A percentile compares a stretch with the other conserved stretches of the same genome.
Conservation (phyloP, 2,113 vertebrate species). For the Tursiops truncatus region DNA sequence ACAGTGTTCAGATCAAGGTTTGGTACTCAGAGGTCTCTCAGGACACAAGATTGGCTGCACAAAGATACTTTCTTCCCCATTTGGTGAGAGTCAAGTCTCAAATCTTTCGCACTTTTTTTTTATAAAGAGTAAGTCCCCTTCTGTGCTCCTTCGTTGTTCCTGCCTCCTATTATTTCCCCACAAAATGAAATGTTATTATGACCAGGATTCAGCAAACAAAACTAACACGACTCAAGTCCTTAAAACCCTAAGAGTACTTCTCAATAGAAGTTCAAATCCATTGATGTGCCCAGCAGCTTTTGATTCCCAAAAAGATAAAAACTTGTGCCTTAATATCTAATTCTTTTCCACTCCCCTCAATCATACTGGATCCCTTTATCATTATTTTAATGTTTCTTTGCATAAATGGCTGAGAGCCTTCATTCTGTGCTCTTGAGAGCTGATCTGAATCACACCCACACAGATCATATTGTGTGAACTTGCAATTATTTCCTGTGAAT, state of each 20-base stretch:
- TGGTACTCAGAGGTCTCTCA: neutral
- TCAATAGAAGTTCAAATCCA: neutral
- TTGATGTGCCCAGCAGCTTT: neutral
- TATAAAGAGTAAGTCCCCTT: neutral
- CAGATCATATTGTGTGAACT: neutral
- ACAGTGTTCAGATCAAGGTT: neutral
- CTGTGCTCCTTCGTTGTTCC: neutral
- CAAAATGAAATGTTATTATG: slow-evolving; percentile 45
- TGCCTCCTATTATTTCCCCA: neutral
- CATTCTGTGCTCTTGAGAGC: neutral
- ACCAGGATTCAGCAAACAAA: slow-evolving; percentile 25
- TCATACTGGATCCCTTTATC: neutral
- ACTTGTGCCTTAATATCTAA: neutral
- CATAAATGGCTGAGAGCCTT: slow-evolving; percentile 17
- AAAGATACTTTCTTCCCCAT: neutral
- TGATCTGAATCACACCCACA: slow-evolving; percentile 19
- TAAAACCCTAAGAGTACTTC: slow-evolving; percentile 13
- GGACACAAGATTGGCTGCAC: neutral
- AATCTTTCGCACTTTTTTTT: neutral
- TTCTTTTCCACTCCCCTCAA: neutral
- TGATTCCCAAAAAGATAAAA: slow-evolving; percentile 42
- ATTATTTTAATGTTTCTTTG: neutral
- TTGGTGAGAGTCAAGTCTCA: neutral
- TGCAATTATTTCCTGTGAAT: slow-evolving; percentile 39
- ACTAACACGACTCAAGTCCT: slow-evolving; percentile 5